phyloP scores from a whole-genome alignment of 2,888 invertebrate species.

The Rhagonycha lutea region DNA sequence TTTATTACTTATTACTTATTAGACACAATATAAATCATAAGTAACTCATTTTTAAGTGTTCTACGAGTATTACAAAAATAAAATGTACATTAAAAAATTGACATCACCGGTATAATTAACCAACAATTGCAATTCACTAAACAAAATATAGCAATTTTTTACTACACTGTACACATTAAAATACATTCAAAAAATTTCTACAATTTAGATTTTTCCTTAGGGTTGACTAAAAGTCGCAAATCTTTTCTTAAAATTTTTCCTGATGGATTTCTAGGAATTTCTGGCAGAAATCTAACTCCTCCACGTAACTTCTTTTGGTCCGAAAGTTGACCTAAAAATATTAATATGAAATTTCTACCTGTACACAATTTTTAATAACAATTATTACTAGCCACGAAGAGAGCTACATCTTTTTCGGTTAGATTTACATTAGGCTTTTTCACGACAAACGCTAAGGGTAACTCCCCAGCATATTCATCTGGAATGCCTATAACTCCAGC shows the following conservation, averaged over 20 bases:
- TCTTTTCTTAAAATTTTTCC: slow-evolving; percentile 77
- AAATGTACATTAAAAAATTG: too few species aligned
- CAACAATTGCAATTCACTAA: too few species aligned
- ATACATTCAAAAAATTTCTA: not conserved
- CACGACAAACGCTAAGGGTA: slow-evolving; percentile 79
- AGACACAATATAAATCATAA: too few species aligned
- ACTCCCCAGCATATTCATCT: slow-evolving; percentile 73
- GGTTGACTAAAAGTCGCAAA: slow-evolving; percentile 50
- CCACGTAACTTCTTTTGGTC: slow-evolving; percentile 73
- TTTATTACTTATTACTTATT: too few species aligned
- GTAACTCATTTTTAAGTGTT: too few species aligned
- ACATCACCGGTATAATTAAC: too few species aligned
- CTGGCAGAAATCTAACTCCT: slow-evolving; percentile 72
- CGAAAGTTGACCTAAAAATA: slow-evolving; percentile 62
- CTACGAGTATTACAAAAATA: too few species aligned
- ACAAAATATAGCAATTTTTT: too few species aligned
- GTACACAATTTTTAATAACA: not conserved
- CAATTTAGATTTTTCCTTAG: slow-evolving; percentile 45
- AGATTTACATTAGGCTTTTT: slow-evolving; percentile 59
- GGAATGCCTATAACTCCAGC: slow-evolving; percentile 68
- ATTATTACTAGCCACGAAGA: slow-evolving; percentile 55
- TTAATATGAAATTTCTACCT: not conserved
- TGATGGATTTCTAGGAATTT: slow-evolving; percentile 76
- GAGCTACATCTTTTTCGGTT: slow-evolving; percentile 52
- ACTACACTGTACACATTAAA: too few species aligned